phyloP scores from a whole-genome alignment of 2,888 invertebrate species.

The Chalcis sispes region DNA sequence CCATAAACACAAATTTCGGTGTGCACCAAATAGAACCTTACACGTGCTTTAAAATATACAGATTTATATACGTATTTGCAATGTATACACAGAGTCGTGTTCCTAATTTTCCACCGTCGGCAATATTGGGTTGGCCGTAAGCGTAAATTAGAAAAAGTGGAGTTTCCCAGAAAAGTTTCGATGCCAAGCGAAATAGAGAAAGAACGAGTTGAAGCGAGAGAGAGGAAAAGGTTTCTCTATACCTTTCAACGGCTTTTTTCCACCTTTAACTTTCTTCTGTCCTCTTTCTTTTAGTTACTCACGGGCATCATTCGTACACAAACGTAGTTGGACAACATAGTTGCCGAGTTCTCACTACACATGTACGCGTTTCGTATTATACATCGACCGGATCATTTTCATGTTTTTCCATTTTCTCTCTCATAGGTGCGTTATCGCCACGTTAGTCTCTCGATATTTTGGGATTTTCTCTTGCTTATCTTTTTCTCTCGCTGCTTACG shows the following conservation, averaged over 20 bases:
- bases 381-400: too few relatives aligned
- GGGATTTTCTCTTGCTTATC: too few relatives aligned
- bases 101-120: slow-evolving; percentile 45
- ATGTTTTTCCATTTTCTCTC: neutral
- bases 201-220: neutral
- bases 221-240: too few relatives aligned
- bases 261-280: neutral
- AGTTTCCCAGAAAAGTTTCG: slow-evolving; percentile 62
- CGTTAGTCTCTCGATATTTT: too few relatives aligned
- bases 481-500: slow-evolving; percentile 17
- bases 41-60: too few relatives aligned
- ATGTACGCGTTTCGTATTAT: too few relatives aligned
- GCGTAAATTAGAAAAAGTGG: slow-evolving; percentile 70
- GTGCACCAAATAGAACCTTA: too few relatives aligned
- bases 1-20: too few relatives aligned
- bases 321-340: neutral
- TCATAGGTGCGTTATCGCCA: slow-evolving; percentile 2
- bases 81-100: too few relatives aligned
- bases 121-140: slow-evolving; percentile 61
- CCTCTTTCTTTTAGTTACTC: neutral
- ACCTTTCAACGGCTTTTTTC: too few relatives aligned
- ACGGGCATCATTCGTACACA: neutral
- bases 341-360: neutral
- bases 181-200: slow-evolving; percentile 28
- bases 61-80: too few relatives aligned